These are phyloP conservation scores for Bettongia penicillata DNA, from an alignment of 2,113 vertebrate species.

Conservation along the genomic window DNA sequence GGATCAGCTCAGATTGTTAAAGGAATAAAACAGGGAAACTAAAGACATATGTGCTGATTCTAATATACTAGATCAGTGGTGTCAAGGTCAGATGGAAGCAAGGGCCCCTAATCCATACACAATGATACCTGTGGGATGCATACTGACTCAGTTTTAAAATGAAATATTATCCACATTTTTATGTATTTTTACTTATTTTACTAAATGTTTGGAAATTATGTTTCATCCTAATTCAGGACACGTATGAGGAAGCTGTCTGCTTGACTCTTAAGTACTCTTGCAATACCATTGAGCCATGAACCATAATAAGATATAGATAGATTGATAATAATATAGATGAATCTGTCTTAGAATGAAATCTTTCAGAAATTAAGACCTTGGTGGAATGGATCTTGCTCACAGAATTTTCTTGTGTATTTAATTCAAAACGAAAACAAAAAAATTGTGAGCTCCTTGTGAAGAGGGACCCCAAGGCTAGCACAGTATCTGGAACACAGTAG, in stretches of 20 bases:
- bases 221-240: not conserved
- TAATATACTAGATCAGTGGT: not conserved
- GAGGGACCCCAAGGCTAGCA: not conserved
- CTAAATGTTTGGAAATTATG: not conserved
- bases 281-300: not conserved
- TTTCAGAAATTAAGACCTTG: not conserved
- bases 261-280: not conserved
- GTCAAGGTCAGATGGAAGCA: not conserved
- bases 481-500: not conserved
- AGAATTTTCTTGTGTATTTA: not conserved
- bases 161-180: not conserved
- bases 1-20: not conserved
- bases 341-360: not conserved
- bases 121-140: too few species aligned
- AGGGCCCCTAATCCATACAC: not conserved
- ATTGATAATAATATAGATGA: not conserved
- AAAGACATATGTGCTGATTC: not conserved
- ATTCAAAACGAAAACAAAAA: not conserved
- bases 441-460: not conserved
- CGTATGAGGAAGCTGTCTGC: accelerated
- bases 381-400: not conserved
- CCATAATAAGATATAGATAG: not conserved
- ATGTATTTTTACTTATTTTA: not conserved
- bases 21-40: not conserved
- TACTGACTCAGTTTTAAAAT: not conserved